A percentile compares a stretch with the other conserved stretches of the same genome.
Conservation (phyloP, 2,888 invertebrate species). For the Lomographa bimaculata region DNA sequence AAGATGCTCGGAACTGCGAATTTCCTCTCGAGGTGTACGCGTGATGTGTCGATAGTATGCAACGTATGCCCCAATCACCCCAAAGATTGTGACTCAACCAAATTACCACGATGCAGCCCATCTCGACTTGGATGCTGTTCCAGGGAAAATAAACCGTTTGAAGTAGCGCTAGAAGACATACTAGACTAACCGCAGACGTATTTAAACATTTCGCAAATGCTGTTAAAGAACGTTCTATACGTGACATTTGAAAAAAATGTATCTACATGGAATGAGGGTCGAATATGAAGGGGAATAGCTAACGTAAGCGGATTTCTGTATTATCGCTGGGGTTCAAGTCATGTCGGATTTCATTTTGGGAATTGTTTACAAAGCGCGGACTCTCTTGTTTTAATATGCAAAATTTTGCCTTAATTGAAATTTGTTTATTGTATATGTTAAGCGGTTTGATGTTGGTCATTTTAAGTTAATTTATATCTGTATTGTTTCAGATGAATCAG, state of each 20-base stretch:
- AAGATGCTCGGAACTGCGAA: conserved; percentile 63
- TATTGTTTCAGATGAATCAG: conserved; percentile 59
- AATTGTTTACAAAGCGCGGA: conserved; percentile 27
- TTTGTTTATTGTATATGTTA: conserved; percentile 4
- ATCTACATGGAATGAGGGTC: conserved; percentile 33
- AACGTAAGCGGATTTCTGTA: conserved; percentile 45
- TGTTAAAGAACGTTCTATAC: conserved; percentile 11
- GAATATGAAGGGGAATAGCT: conserved; percentile 34
- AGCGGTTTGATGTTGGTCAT: no score
- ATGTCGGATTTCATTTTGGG: conserved; percentile 26
- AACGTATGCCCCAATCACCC: conserved; percentile 45
- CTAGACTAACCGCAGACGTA: conserved; percentile 43
- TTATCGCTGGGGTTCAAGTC: conserved; percentile 34
- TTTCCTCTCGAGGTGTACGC: conserved; percentile 62
- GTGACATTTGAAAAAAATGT: conserved; percentile 29
- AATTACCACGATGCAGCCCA: conserved; percentile 52
- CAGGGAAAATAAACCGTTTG: conserved; percentile 59
- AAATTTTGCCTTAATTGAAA: conserved; percentile 14
- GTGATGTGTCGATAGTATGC: conserved; percentile 64
- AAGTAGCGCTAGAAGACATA: conserved; percentile 62
- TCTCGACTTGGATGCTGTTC: conserved; percentile 38
- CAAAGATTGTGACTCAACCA: conserved; percentile 58
- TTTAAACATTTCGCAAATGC: conserved; percentile 9
- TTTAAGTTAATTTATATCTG: no score
- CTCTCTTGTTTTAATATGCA: conserved; percentile 23